Base-by-base conservation (phyloP, 2,888 invertebrate genomes). In the Agrenia bidenticulata region DNA sequence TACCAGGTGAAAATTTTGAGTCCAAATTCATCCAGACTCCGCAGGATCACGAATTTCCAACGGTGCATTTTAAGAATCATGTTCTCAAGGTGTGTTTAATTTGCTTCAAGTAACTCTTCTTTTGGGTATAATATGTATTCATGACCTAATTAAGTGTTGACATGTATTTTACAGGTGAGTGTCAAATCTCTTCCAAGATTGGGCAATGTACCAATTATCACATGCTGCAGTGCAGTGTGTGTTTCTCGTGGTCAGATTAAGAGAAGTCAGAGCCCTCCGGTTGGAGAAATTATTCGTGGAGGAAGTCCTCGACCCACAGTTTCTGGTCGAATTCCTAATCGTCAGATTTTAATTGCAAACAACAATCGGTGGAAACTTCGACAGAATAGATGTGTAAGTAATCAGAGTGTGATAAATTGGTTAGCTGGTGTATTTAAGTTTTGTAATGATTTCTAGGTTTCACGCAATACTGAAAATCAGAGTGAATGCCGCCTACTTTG, bases 1-100 rank as follows among this genome's bases (percentile, higher is more conserved):
- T 87, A 73, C 88, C 87, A 1, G 87, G 86, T 15, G 87, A 87
- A 78, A 85, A 84, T 78, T 78, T 87, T 83, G 81, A 83, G 57
- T 81, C 84, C 65, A 81, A 83, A 58, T 83, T 84, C 73, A 78
- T 81, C 26, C 76, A 77, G 45, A 76, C 77, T 21, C 86, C 87
- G 1, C 84, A 84, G 69, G 84, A 84, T 77, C 90, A 91, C 80
- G 85, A 84, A 69, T 90, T 90, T 80, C 90, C 90, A 2, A 78
- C 85, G 63, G 88, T 89, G 0, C 76, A 86, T 70, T 84, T 88
- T 59, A 67, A 69, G 63, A 69, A 69, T 83, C 88, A 58, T 82
- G 84, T 32, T 82, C 88, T 61, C 83, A 87, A 79, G 87, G 87
- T 80, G 57, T 27, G 64, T 26, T 42, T 7, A 21, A 37, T 26